Percentiles rank a stretch among this genome's conserved stretches.
Evolutionary conservation across 2,797 vertebrate genomes (phyloP).

Genomic region (Labeo calbasu): DNA sequence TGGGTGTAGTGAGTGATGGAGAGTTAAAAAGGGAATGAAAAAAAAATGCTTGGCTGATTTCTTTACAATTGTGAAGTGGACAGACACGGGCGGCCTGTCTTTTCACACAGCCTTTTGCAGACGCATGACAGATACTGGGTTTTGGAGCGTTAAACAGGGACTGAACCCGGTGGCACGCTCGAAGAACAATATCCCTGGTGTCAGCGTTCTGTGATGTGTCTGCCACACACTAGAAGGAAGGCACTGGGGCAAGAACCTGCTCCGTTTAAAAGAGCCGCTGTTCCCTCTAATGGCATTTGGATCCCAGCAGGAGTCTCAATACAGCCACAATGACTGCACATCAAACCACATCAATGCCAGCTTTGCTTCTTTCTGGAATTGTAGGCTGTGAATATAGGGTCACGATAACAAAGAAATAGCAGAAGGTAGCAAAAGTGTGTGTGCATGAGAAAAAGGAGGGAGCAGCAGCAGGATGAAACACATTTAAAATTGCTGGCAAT

Average conservation of each 20-base stretch:
- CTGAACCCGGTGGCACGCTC: slow-evolving; percentile 51
- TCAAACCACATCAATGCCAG: slow-evolving; percentile 69
- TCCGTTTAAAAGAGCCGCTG: slow-evolving; percentile 68
- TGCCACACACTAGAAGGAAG: slow-evolving; percentile 54
- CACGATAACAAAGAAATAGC: slow-evolving; percentile 53
- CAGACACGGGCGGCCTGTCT: slow-evolving; percentile 26
- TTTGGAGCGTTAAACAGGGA: slow-evolving; percentile 49
- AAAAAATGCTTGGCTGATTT: slow-evolving; percentile 31
- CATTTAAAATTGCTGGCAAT: slow-evolving; percentile 34
- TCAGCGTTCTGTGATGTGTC: slow-evolving; percentile 68
- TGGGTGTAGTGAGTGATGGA: background rate
- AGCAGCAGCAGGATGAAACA: slow-evolving; percentile 32
- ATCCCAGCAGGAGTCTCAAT: slow-evolving; percentile 67
- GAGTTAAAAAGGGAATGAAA: slow-evolving; percentile 2
- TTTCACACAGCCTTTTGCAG: slow-evolving; percentile 39
- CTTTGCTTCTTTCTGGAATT: slow-evolving; percentile 53
- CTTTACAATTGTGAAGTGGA: slow-evolving; percentile 30
- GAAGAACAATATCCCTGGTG: slow-evolving; percentile 65
- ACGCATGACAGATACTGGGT: slow-evolving; percentile 55
- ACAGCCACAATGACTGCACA: slow-evolving; percentile 67
- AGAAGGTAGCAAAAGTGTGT: slow-evolving; percentile 38
- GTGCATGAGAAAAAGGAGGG: slow-evolving; percentile 1
- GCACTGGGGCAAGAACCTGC: slow-evolving; percentile 56
- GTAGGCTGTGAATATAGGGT: slow-evolving; percentile 41
- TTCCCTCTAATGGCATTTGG: slow-evolving; percentile 70